phyloP scores from a whole-genome alignment of 2,113 vertebrate species.

The Martes martes region DNA sequence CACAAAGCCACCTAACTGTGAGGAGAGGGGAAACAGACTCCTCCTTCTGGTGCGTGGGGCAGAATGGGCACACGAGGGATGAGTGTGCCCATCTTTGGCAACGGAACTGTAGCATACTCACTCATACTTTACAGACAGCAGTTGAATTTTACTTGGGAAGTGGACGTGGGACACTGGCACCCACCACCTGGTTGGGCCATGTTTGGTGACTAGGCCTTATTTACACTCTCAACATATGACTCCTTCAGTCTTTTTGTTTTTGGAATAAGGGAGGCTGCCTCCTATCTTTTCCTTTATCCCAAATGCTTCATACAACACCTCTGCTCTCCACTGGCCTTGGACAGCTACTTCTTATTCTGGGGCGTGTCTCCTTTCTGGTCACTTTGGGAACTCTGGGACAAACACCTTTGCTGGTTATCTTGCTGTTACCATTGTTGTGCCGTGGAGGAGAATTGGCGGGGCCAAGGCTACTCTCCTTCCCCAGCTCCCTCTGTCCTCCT shows the following conservation, averaged over 20 bases:
- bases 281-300: background rate
- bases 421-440: background rate
- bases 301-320: background rate
- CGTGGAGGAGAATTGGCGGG: background rate
- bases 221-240: background rate
- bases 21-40: background rate
- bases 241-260: background rate
- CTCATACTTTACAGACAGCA: background rate
- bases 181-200: background rate
- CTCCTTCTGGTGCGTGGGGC: background rate
- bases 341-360: background rate
- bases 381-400: background rate
- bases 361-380: background rate
- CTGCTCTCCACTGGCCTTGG: background rate
- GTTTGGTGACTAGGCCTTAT: background rate
- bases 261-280: background rate
- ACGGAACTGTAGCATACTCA: rapidly evolving
- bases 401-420: background rate
- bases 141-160: background rate
- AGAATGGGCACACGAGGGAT: rapidly evolving
- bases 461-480: background rate
- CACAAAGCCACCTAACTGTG: background rate
- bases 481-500: rapidly evolving
- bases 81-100: background rate
- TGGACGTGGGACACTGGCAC: background rate